Conservation (phyloP, 2,888 invertebrate genomes). For the Alloscopus bannaensis region DNA sequence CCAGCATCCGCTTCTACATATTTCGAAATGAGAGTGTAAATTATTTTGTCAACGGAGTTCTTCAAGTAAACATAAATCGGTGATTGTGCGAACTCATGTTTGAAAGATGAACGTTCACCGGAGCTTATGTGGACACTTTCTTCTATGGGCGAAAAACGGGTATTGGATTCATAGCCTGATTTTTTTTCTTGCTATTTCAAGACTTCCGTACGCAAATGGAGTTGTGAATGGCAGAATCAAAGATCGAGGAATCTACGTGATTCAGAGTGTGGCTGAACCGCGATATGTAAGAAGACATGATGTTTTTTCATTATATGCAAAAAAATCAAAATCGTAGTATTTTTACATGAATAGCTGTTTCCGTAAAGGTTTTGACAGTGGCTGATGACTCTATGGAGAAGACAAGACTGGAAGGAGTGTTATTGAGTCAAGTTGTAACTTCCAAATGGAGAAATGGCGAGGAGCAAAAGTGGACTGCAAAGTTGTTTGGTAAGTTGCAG, state of each 20-base stretch:
- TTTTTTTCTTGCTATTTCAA: conserved; percentile 5
- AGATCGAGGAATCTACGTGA: conserved; percentile 48
- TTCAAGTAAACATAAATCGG: no score
- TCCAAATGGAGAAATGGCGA: conserved; percentile 57
- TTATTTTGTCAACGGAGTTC: no score
- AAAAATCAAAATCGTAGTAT: no score
- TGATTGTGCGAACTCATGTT: no score
- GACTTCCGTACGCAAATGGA: conserved; percentile 12
- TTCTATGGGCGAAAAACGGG: no score
- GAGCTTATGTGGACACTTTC: no score
- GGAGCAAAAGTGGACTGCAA: conserved; percentile 62
- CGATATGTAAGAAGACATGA: conserved; percentile 36
- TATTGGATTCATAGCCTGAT: conserved; percentile 4
- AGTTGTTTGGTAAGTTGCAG: conserved; percentile 44
- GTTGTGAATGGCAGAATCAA: conserved; percentile 56
- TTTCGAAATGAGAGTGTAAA: no score
- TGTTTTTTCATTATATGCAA: not conserved
- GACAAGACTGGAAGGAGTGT: conserved; percentile 38
- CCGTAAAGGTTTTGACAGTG: conserved; percentile 47
- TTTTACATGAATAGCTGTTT: not conserved
- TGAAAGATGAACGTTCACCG: no score
- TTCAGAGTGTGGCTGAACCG: conserved; percentile 56
- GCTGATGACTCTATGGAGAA: conserved; percentile 48
- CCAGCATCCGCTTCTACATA: no score
- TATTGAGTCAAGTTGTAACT: conserved; percentile 38